A percentile compares a stretch with the other conserved stretches of the same genome.
Evolutionary conservation across 37 sponge, comb jelly and placozoan species (phyloP).

Genomic region (Dysidea cf. avara): DNA sequence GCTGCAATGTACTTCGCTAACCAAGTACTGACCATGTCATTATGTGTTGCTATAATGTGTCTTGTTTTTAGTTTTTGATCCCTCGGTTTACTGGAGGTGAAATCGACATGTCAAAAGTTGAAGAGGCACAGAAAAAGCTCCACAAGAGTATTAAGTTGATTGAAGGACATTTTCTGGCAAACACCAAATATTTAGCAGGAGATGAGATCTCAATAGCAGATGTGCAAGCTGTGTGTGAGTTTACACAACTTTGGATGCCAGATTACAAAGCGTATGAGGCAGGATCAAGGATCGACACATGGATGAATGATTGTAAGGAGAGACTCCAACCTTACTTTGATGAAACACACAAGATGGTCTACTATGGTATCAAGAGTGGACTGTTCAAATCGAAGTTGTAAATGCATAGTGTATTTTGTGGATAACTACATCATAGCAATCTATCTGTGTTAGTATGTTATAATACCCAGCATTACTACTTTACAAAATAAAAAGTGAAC

Average conservation of each 20-base stretch:
- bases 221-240: slow-evolving; percentile 77
- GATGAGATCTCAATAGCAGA: slow-evolving; percentile 78
- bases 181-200: slow-evolving; percentile 66
- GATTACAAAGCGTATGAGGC: slow-evolving; percentile 25
- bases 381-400: slow-evolving; percentile 29
- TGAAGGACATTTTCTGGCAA: slow-evolving; percentile 57
- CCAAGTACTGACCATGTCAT: slow-evolving; percentile 28
- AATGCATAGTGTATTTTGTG: not conserved
- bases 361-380: slow-evolving; percentile 44
- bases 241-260: slow-evolving; percentile 64
- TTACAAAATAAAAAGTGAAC: too few species aligned
- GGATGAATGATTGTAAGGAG: slow-evolving; percentile 54
- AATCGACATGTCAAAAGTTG: slow-evolving; percentile 6
- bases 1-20: slow-evolving; percentile 40
- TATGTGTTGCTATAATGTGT: too few species aligned
- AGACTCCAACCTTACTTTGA: slow-evolving; percentile 74
- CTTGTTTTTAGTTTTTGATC: slow-evolving; percentile 14
- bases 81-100: slow-evolving; percentile 35
- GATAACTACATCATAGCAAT: not conserved
- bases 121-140: slow-evolving; percentile 12
- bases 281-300: slow-evolving; percentile 44
- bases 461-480: too few species aligned
- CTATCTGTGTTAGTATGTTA: too few species aligned
- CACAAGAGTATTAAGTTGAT: slow-evolving; percentile 37
- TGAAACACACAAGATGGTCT: slow-evolving; percentile 61